A percentile compares a stretch with the other conserved stretches of the same genome.
phyloP scores from a whole-genome alignment of 2,113 vertebrate species.

The Pitta sordida region DNA sequence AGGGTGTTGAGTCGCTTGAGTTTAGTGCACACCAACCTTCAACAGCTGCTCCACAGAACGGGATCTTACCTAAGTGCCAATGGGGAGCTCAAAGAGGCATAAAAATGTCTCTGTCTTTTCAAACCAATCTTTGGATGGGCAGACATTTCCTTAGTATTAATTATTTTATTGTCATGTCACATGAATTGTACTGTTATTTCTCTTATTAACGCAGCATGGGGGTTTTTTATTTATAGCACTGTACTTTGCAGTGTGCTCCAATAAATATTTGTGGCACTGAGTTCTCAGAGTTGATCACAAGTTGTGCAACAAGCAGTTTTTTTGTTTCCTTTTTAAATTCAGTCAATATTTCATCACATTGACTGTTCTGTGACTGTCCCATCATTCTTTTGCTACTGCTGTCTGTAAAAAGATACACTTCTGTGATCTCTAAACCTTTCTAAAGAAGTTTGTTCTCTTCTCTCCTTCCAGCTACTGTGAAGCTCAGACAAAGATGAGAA shows the following conservation, averaged over 20 bases:
- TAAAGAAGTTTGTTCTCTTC: not conserved
- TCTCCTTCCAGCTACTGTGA: not conserved
- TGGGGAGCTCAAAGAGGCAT: fast-evolving
- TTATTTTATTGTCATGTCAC: not conserved
- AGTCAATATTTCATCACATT: not conserved
- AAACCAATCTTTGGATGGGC: not conserved
- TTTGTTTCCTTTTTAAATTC: not conserved
- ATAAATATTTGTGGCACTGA: conserved; percentile 6
- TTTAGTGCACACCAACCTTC: not conserved
- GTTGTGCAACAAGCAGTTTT: not conserved
- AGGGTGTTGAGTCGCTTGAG: not conserved
- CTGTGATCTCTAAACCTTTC: not conserved
- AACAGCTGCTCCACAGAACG: not conserved
- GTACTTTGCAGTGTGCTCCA: not conserved
- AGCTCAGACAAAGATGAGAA: not conserved
- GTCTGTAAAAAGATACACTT: not conserved
- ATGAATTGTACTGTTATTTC: not conserved
- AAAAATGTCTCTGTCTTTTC: not conserved
- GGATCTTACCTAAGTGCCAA: not conserved
- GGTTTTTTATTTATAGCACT: not conserved
- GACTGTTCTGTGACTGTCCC: not conserved
- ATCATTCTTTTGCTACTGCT: not conserved
- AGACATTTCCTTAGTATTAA: not conserved
- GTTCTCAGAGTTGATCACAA: not conserved
- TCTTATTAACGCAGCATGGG: not conserved